Base-by-base conservation (phyloP, 2,113 vertebrate genomes). In the Coregonus clupeaformis region DNA sequence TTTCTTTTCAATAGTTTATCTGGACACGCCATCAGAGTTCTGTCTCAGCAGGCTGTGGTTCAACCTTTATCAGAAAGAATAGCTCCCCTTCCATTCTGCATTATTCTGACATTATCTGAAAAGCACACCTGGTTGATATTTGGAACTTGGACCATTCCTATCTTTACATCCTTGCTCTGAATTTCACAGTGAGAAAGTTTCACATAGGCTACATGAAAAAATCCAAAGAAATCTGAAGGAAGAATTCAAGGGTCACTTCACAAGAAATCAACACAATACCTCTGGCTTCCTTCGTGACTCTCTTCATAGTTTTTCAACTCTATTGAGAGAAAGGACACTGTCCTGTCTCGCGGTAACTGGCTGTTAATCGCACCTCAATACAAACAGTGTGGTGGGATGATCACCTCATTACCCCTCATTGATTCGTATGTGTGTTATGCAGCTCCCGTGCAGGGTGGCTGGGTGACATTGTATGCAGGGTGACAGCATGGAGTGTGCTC, bases 391-490 rank as follows among this genome's bases (percentile, higher is more conserved):
- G 84, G 30, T 45, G 49, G 68, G 84, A 84, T 87, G 14, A 87
- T 88, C 80, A 88, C 76, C 85, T 82, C 78, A 78, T 86, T 88
- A 86, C 78, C 85, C 36, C 36, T 42, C 77, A 85, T 82, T 87
- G 87, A 89, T 90, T 86, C 73, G 32, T 68, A 69, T 60, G 29
- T 73, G 78, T 68, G 84, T 85, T 78, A 74, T 77, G 76, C 62
- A 13, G 77, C 77, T 80, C 72, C 78, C 30, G 75, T 72, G 82
- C 86, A 78, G 52, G 62, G 67, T 75, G 79, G 74, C 71, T 30
- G 76, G 81, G 69, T 76, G 82, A 83, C 88, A 90, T 87, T 85
- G 84, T 83, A 70, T 25, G 85, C 72, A 11, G 80, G 86, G 36
- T 42, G 36, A 42, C 36, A 42, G 9, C 36, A 42, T 11, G 36